Base-by-base conservation (phyloP, 2,888 invertebrate genomes). In the Ochlodes sylvanus region DNA sequence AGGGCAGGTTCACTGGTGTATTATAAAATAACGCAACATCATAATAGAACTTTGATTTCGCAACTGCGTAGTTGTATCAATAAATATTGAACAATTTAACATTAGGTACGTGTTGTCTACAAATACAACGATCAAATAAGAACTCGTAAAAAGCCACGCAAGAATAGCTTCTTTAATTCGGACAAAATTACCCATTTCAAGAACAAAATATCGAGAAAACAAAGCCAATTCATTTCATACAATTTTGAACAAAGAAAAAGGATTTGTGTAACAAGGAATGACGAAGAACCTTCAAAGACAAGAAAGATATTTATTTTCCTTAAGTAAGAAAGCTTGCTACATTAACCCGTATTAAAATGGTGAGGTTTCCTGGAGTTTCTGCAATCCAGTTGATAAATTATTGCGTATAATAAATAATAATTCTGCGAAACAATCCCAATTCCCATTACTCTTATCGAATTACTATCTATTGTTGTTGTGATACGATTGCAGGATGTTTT, bases 191-290 rank as follows among this genome's bases (percentile, higher is more conserved):
- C 54, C 54, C 14, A 54, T 42, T 52, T 60, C 9, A 38, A 10
- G 32, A 42, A 34, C 32, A 41, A 54, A 60, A 60, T 60, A 60
- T 38, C n/a, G 66, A 60, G 60, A 41, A 60, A 60, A 66, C 60
- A 58, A 58, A 56, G 63, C 41, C 54, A 19, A 41, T 60, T 60
- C 27, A 17, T 60, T 54, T 66, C 50, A 54, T 52, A 66, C 41
- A 12, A 17, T 32, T 44, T 42, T 64, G 0, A 44, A 47, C 32
- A 56, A 64, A 56, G 64, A 65, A 65, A 50, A 67, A 56, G 47
- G 55, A 56, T 62, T 62, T 56, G 56, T 68, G 1, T 50, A 68
- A 62, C 21, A 56, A 56, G 38, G 27, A 62, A 68, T n/a, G 47
- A 62, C 56, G 61, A 34, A 9, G 32, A 21, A 42, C n/a, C 55